Evolutionary conservation across 2,888 invertebrate genomes (phyloP).

Genomic region (Stenoptilia bipunctidactyla): DNA sequence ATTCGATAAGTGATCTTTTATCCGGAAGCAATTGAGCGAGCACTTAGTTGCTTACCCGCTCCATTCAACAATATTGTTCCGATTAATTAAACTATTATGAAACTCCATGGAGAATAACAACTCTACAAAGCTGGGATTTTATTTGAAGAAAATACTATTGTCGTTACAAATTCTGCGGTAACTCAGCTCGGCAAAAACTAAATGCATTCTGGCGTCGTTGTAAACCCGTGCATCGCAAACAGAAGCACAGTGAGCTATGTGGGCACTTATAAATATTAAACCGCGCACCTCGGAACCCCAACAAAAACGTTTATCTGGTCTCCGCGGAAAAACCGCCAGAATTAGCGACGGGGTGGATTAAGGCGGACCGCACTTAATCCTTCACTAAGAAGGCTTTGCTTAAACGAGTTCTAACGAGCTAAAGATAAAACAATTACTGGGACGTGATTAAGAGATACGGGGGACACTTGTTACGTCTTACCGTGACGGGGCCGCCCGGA

Average conservation of each 20-base stretch:
- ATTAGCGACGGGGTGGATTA: slow-evolving; percentile 68
- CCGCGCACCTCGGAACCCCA: slow-evolving; percentile 42
- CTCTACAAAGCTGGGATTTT: neutral
- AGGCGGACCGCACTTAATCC: slow-evolving; percentile 69
- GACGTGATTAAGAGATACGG: slow-evolving; percentile 68
- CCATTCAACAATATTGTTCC: slow-evolving; percentile 24
- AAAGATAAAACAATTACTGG: slow-evolving; percentile 70
- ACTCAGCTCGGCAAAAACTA: slow-evolving; percentile 36
- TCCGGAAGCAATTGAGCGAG: slow-evolving; percentile 38
- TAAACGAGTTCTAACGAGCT: slow-evolving; percentile 72
- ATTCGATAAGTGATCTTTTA: slow-evolving; percentile 42
- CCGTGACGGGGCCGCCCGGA: slow-evolving; percentile 24
- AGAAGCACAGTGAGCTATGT: slow-evolving; percentile 47
- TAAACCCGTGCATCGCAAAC: slow-evolving; percentile 53
- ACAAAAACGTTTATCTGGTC: slow-evolving; percentile 69
- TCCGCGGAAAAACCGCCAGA: slow-evolving; percentile 65
- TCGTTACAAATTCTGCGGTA: slow-evolving; percentile 32
- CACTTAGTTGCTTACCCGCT: slow-evolving; percentile 21
- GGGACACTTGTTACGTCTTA: slow-evolving; percentile 68
- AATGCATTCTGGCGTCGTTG: slow-evolving; percentile 39
- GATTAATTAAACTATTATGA: slow-evolving; percentile 28
- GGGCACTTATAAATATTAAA: slow-evolving; percentile 66
- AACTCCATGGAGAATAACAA: slow-evolving; percentile 2
- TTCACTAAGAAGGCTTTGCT: slow-evolving; percentile 72
- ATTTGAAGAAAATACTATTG: neutral